Base-by-base conservation (phyloP, 1,140 invertebrate genomes). In the Pseudomyrmex cubaensis region DNA sequence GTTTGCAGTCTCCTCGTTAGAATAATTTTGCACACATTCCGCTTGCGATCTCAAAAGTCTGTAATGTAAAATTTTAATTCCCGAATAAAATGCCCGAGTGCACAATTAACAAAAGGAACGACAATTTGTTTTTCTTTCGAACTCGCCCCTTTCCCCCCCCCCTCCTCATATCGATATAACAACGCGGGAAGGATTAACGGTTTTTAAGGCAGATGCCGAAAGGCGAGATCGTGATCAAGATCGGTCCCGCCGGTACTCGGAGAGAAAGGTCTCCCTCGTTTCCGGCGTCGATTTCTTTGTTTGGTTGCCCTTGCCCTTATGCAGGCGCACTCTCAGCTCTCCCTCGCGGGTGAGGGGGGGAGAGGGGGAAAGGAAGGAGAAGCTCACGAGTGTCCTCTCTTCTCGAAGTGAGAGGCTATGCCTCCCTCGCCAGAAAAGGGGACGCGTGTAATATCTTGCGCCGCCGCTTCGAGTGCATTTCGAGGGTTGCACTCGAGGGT, bases 301-400 rank as follows among this genome's bases (percentile, higher is more conserved):
- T 69, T 78, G 62, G 46, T 50, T 78, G 82, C 46, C 63, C 74
- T 83, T 83, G 73, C 73, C 72, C 82, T 83, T 67, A 76, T 35
- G 22, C 20, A 61, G 74, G 10, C 52, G 59, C 44, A 57, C 63
- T 64, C 35, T 22, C 35, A 59, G 44, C 62, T 35, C 61, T 62
- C 12, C 46, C 15, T 35, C 44, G 7, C n/a, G 12, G 22, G n/a
- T 1, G 7, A 25, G 2, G 25, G 2, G 25, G 2, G 25, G 2
- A 25, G 25, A 25, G 25, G 17, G 48, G 22, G 35, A n/a, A n/a
- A n/a, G 35, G 7, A 35, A 35, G 22, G 35, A 35, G 35, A 25
- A 70, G 22, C 59, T n/a, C 62, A 83, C 74, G 63, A 83, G 62
- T 69, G 25, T 67, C 25, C 62, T 50, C 63, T 76, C 52, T 48